Evolutionary conservation across 2,888 invertebrate genomes (phyloP).

Genomic region (Apamea crenata): DNA sequence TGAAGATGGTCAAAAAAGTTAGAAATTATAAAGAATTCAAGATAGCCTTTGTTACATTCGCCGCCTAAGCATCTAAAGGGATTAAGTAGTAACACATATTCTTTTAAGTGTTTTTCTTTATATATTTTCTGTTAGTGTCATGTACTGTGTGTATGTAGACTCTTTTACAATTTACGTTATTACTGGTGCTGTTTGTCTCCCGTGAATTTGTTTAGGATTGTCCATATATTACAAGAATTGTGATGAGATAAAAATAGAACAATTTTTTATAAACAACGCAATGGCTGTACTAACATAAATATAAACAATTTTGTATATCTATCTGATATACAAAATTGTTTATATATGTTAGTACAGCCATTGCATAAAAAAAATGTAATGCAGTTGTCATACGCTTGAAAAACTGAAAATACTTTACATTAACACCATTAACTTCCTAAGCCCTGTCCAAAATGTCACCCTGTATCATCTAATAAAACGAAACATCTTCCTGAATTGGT

Average conservation of each 20-base stretch:
- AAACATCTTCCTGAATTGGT: neutral
- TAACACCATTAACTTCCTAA: neutral
- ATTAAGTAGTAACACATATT: conserved; percentile 51
- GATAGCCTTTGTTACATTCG: conserved; percentile 42
- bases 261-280: neutral
- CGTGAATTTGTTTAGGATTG: conserved; percentile 35
- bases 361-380: neutral
- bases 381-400: neutral
- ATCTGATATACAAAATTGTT: neutral
- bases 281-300: no score
- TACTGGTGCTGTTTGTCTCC: conserved; percentile 22
- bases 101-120: conserved; percentile 46
- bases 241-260: neutral
- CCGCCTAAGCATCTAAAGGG: conserved; percentile 63
- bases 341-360: neutral
- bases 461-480: neutral
- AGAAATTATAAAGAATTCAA: neutral
- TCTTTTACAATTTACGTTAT: conserved; percentile 29
- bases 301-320: no score
- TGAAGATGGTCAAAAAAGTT: neutral
- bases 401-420: neutral
- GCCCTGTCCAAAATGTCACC: neutral
- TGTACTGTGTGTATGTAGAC: conserved; percentile 56
- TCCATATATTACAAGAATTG: conserved; percentile 25
- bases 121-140: conserved; percentile 56